Evolutionary conservation across 2,113 vertebrate genomes (phyloP).

Genomic region (Crypturellus undulatus): DNA sequence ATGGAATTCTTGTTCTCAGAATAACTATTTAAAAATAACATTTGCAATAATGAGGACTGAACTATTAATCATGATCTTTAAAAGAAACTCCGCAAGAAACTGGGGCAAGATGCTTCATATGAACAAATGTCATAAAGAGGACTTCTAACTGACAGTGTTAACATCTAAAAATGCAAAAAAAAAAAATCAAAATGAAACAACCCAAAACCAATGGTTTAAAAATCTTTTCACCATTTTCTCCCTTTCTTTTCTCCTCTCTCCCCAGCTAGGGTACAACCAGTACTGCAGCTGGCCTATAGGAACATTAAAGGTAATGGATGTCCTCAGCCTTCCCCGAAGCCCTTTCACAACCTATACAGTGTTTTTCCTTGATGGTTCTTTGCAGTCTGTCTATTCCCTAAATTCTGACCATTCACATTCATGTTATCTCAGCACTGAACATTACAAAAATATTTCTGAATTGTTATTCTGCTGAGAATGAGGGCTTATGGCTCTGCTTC

Average conservation of each 20-base stretch:
- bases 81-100: constrained; percentile 56
- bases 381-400: not conserved
- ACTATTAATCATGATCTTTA: constrained; percentile 72
- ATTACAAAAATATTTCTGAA: not conserved
- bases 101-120: constrained; percentile 20
- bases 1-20: constrained; percentile 81
- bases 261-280: not conserved
- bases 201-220: not conserved
- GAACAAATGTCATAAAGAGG: constrained; percentile 56
- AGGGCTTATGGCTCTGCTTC: not conserved
- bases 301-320: not conserved
- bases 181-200: not conserved
- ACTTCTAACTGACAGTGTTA: constrained; percentile 19
- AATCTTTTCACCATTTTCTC: not conserved
- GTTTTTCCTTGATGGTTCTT: not conserved
- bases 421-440: not conserved
- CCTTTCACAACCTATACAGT: not conserved
- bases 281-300: not conserved
- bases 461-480: not conserved
- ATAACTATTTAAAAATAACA: constrained; percentile 77
- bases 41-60: constrained; percentile 75
- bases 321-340: not conserved
- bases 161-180: not conserved
- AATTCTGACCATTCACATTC: not conserved
- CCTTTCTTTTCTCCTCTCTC: not conserved